A percentile compares a stretch with the other conserved stretches of the same genome.
phyloP scores from a whole-genome alignment of 2,113 vertebrate species.

The Triplophysa rosa region DNA sequence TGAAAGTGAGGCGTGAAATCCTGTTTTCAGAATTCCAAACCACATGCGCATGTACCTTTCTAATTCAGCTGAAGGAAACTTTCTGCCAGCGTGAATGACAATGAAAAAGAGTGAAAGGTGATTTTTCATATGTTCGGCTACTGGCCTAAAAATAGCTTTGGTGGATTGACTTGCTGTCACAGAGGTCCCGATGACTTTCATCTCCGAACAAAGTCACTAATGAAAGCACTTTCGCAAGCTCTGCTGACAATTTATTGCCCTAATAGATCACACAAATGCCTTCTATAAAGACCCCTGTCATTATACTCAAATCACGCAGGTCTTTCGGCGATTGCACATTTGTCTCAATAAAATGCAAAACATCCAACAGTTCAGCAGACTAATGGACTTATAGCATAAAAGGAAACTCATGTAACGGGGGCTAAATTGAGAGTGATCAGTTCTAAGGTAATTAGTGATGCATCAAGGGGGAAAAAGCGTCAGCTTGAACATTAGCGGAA shows the following conservation, averaged over 20 bases:
- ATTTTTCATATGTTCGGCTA: constrained; percentile 46
- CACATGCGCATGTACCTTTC: background rate
- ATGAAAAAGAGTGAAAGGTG: constrained; percentile 54
- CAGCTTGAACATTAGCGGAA: background rate
- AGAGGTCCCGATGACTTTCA: constrained; percentile 53
- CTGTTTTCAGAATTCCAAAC: constrained; percentile 15
- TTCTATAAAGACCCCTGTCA: constrained; percentile 39
- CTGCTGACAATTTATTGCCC: constrained; percentile 40
- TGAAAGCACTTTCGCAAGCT: constrained; percentile 49
- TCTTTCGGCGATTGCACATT: constrained; percentile 44
- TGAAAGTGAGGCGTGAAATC: background rate
- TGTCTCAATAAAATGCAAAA: constrained; percentile 48
- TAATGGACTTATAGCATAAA: constrained; percentile 28
- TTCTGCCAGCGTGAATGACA: constrained; percentile 41
- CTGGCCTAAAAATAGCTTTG: constrained; percentile 60
- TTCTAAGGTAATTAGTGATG: constrained; percentile 20
- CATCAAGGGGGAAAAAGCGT: background rate
- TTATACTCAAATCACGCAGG: constrained; percentile 46
- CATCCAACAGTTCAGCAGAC: constrained; percentile 23
- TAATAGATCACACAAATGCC: constrained; percentile 56
- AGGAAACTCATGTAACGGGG: constrained; percentile 19
- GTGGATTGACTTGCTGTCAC: constrained; percentile 53
- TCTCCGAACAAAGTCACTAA: constrained; percentile 52
- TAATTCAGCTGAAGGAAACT: constrained; percentile 60
- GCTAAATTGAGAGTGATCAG: constrained; percentile 37